Percentiles rank a stretch among this genome's conserved stretches.
Evolutionary conservation across 1,140 invertebrate species (phyloP).

Genomic region (Harlomillsia oculata): DNA sequence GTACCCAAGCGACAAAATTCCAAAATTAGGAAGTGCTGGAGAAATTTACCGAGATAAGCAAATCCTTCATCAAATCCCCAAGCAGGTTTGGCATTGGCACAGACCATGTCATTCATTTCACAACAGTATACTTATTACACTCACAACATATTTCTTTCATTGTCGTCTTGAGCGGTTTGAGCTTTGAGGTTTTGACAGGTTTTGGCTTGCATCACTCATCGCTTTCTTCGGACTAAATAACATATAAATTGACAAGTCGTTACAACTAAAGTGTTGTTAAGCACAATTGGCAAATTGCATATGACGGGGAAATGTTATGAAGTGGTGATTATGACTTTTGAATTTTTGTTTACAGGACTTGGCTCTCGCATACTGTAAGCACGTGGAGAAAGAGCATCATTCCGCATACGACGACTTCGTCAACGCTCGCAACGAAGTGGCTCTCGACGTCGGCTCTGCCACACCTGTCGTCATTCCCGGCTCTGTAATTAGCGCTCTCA

Average conservation of each 20-base stretch:
- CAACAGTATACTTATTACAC: no score
- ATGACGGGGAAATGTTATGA: not conserved
- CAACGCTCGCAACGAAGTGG: constrained; percentile 81
- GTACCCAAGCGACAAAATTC: constrained; percentile 55
- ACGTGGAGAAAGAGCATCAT: constrained; percentile 51
- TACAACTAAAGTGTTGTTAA: no score
- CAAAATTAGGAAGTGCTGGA: constrained; percentile 61
- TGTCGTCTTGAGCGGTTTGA: no score
- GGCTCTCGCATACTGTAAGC: constrained; percentile 75
- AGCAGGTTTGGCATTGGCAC: constrained; percentile 56
- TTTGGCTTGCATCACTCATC: no score
- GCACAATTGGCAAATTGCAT: not conserved
- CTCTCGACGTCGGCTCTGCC: constrained; percentile 80
- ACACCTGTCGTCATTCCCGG: constrained; percentile 45
- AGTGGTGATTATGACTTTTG: not conserved
- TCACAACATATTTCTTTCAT: no score
- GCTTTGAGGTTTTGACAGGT: no score
- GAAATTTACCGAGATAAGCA: constrained; percentile 70
- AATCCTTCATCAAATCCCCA: constrained; percentile 79
- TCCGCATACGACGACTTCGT: constrained; percentile 80
- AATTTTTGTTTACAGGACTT: constrained; percentile 60
- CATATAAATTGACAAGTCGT: no score
- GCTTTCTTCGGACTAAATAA: no score
- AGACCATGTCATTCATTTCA: no score
- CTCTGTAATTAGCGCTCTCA: constrained; percentile 41